phyloP scores from a whole-genome alignment of 2,797 vertebrate genomes.

The Lepilemur ruficaudatus region DNA sequence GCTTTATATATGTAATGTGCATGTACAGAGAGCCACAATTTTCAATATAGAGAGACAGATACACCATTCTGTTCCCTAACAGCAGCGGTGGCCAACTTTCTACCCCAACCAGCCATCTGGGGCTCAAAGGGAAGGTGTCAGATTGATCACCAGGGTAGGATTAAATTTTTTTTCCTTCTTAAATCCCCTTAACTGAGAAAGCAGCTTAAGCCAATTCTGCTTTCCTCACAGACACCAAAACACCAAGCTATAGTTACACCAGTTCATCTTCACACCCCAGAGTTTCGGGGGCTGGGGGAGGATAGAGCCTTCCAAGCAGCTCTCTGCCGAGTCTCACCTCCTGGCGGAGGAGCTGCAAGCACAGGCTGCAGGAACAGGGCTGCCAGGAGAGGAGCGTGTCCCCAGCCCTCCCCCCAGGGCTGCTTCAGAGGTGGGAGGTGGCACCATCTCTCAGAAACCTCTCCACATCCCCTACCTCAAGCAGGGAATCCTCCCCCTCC shows the following conservation, averaged over 20 bases:
- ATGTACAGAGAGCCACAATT: neutral
- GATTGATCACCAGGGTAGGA: constrained; percentile 76
- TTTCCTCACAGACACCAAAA: constrained; percentile 76
- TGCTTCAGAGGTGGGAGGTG: neutral
- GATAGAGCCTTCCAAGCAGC: constrained; percentile 56
- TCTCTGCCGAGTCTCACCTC: constrained; percentile 51
- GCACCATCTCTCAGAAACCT: neutral
- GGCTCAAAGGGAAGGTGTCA: constrained; percentile 75
- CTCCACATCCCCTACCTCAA: neutral
- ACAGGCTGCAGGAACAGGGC: neutral
- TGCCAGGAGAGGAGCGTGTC: neutral
- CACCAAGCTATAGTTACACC: constrained; percentile 76
- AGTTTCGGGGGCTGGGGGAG: neutral
- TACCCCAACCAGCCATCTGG: constrained; percentile 76
- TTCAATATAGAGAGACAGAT: constrained; percentile 12
- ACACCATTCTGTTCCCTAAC: constrained; percentile 57
- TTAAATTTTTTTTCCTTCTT: constrained; percentile 74
- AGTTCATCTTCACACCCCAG: constrained; percentile 73
- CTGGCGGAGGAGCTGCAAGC: constrained; percentile 2
- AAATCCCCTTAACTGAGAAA: constrained; percentile 80
- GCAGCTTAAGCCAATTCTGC: constrained; percentile 79
- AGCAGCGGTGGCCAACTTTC: constrained; percentile 70
- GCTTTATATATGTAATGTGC: neutral
- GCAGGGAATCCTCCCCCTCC: neutral
- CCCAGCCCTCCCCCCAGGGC: neutral